Evolutionary conservation across 1,140 invertebrate genomes (phyloP), one percentile per base, ranked within the genome.

Genomic region (Conus betulinus): DNA sequence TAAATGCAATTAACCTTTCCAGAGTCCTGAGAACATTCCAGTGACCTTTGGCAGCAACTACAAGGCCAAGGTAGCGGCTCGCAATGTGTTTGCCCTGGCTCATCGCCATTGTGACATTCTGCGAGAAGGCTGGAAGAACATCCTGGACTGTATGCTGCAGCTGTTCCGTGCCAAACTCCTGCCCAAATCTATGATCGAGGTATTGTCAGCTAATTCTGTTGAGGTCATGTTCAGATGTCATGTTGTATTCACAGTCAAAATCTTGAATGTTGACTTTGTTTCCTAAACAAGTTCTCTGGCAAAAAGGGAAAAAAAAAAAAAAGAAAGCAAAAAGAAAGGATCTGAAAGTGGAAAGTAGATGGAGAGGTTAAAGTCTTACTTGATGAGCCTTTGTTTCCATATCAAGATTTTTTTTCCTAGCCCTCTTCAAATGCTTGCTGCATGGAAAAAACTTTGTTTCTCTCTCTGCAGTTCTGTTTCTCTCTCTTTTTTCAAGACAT

Each of bases 51-150:
- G 98, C 52, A 95, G 96, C 20, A 98, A 98, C 93, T 93, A 95
- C 5, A 98, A 98, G 93, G 97, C 98, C 10, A 97, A 98, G 94
- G 94, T 98, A 39, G 97, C 98, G 0, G 96, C 98, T 27, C 96
- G 97, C 89, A 97, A 97, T 0, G 96, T 99, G 0, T 98, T 99
- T 94, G 96, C 97, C 53, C 96, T 99, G 87, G 97, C 97, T 57
- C 98, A 99, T 93, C 96, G 97, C 23, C 97, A 99, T 95, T 99
- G 98, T 0, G 97, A 99, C 95, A 98, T 97, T 90, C 95, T 99
- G 60, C 96, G 98, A 81, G 98, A 98, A 87, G 98, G 98, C 5
- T 99, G 99, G 99, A 98, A 98, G 91, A 98, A 99, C 93, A 97
- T 99, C 78, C 95, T 99, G 25, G 98, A 99, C 93, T 97, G 98